Conservation (phyloP, 2,797 vertebrate genomes). For the Neosilurus mollespiculum region DNA sequence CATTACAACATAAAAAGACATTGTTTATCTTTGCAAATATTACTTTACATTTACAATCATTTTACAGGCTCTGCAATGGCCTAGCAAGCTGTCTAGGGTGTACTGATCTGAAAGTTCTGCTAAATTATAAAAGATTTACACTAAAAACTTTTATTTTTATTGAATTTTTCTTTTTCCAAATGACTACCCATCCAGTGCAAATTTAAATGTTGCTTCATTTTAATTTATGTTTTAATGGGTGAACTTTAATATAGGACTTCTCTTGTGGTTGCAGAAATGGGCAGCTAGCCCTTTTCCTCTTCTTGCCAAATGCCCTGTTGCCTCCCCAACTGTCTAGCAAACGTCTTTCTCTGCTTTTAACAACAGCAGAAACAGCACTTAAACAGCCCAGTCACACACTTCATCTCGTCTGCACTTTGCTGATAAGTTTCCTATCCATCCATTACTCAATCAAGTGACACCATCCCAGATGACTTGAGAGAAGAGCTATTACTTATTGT, state of each 20-base stretch:
- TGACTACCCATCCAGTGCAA: neutral
- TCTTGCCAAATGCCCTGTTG: constrained; percentile 40
- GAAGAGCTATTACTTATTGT: constrained; percentile 43
- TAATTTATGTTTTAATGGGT: neutral
- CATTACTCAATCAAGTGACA: constrained; percentile 45
- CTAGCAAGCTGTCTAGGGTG: too few relatives aligned
- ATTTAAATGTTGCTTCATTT: neutral
- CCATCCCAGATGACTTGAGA: constrained; percentile 34
- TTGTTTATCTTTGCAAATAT: too few relatives aligned
- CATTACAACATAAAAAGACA: too few relatives aligned
- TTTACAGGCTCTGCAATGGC: too few relatives aligned
- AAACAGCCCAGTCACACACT: constrained; percentile 31
- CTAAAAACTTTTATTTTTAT: too few relatives aligned
- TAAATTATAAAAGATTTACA: too few relatives aligned
- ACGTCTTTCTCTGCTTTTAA: constrained; percentile 37
- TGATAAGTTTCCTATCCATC: constrained; percentile 48
- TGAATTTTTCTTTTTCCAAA: too few relatives aligned
- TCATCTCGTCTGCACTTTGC: constrained; percentile 42
- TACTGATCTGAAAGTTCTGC: too few relatives aligned
- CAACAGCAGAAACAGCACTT: constrained; percentile 22
- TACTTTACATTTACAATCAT: too few relatives aligned
- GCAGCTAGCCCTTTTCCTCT: constrained; percentile 28
- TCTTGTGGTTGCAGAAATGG: constrained; percentile 23
- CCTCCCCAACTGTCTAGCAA: constrained; percentile 29
- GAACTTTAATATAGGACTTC: neutral